Evolutionary conservation across 2,797 vertebrate genomes (phyloP).

Genomic region (Cossypha niveicapilla): DNA sequence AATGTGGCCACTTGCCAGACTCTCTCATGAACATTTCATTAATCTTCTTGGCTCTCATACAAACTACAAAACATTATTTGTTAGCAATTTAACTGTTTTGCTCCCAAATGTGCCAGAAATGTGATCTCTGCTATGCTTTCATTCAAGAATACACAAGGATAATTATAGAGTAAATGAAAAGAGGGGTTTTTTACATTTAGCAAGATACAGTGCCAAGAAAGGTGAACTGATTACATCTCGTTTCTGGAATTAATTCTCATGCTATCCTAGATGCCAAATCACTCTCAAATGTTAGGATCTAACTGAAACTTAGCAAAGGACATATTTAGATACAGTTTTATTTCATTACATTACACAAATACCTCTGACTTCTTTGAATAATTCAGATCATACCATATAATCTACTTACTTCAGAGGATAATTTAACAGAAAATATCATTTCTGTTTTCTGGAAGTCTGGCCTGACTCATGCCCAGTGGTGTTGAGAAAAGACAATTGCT

Average conservation of each 20-base stretch:
- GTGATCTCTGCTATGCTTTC: slow-evolving; percentile 40
- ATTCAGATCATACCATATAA: background rate
- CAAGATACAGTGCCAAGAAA: slow-evolving; percentile 27
- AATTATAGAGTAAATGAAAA: slow-evolving; percentile 50
- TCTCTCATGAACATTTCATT: slow-evolving; percentile 81
- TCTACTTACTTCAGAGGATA: background rate
- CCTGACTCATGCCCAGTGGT: background rate
- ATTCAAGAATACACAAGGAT: slow-evolving; percentile 28
- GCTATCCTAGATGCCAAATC: background rate
- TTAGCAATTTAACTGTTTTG: slow-evolving; percentile 75
- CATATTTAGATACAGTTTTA: background rate
- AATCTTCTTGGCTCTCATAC: slow-evolving; percentile 76
- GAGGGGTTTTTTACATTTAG: background rate
- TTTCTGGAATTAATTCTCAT: slow-evolving; percentile 24
- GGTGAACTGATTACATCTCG: slow-evolving; percentile 26
- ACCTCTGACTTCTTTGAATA: background rate
- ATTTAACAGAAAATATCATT: background rate
- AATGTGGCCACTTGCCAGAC: slow-evolving; percentile 78
- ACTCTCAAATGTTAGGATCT: slow-evolving; percentile 8
- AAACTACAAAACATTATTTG: slow-evolving; percentile 73
- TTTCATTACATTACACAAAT: background rate
- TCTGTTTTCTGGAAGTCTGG: background rate
- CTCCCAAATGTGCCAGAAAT: slow-evolving; percentile 66
- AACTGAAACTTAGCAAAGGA: background rate
- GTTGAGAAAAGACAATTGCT: background rate